phyloP scores from a whole-genome alignment of 1,140 invertebrate species.

The Brachionus asplanchnoidis region DNA sequence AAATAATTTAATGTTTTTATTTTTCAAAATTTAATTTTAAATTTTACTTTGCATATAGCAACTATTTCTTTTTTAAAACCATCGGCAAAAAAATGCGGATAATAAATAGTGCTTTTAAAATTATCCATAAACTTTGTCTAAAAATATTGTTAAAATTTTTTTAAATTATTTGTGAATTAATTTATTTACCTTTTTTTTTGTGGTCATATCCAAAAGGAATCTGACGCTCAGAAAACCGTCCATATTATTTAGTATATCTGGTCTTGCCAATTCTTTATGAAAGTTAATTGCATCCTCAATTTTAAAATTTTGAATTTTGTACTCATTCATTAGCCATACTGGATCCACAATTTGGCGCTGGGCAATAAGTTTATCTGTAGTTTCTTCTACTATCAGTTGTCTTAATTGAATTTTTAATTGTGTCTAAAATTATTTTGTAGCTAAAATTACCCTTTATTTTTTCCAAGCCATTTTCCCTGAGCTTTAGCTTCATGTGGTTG shows the following conservation, averaged over 20 bases:
- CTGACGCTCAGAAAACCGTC: background rate
- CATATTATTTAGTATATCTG: conserved; percentile 16
- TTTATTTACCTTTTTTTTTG: conserved; percentile 23
- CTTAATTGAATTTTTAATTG: background rate
- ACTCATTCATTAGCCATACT: conserved; percentile 41
- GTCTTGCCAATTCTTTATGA: conserved; percentile 33
- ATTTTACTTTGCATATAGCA: conserved; percentile 32
- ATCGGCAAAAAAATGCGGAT: conserved; percentile 40
- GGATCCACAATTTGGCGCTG: conserved; percentile 29
- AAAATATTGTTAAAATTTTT: background rate
- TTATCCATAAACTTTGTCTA: conserved; percentile 31
- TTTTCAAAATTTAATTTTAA: background rate
- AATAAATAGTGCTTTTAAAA: conserved; percentile 5
- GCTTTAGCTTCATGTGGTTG: conserved; percentile 21
- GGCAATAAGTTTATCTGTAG: background rate
- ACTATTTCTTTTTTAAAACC: conserved; percentile 24
- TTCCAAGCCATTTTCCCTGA: background rate
- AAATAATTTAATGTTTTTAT: background rate
- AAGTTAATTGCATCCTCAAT: conserved; percentile 20
- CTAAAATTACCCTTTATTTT: conserved; percentile 15
- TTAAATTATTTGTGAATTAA: too few relatives aligned
- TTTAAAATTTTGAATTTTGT: background rate
- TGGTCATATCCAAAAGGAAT: conserved; percentile 23
- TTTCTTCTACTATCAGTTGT: background rate
- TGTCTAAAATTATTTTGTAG: background rate